Evolutionary conservation across 2,888 invertebrate genomes (phyloP).

Genomic region (Acronicta leporina): DNA sequence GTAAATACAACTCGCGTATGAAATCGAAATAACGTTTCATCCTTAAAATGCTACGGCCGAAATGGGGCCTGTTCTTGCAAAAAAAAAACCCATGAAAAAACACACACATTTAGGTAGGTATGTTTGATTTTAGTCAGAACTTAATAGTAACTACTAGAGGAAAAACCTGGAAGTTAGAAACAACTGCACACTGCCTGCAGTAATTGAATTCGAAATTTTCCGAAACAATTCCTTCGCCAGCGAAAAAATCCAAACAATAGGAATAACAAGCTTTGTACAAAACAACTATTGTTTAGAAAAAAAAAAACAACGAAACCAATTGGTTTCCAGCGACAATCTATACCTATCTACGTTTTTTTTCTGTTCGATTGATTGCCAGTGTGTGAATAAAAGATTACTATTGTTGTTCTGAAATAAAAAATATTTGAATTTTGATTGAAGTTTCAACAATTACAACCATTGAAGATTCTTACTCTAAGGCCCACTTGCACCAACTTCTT

Average conservation of each 20-base stretch:
- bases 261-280: not conserved
- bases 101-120: too few relatives aligned
- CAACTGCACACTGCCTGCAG: not conserved
- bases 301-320: slow-evolving; percentile 2
- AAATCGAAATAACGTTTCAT: too few relatives aligned
- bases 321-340: slow-evolving; percentile 15
- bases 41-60: too few relatives aligned
- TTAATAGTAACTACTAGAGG: too few relatives aligned
- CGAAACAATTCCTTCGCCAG: not conserved
- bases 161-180: not conserved
- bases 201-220: not conserved
- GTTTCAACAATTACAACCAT: too few relatives aligned
- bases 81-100: too few relatives aligned
- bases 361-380: slow-evolving; percentile 26
- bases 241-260: not conserved
- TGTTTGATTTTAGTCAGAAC: too few relatives aligned
- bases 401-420: too few relatives aligned
- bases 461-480: too few relatives aligned
- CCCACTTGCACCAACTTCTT: too few relatives aligned
- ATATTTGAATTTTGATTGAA: slow-evolving; percentile 36
- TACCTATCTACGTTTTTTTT: slow-evolving; percentile 4
- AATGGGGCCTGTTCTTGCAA: too few relatives aligned
- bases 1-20: too few relatives aligned
- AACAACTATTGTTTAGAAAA: not conserved
- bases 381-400: slow-evolving; percentile 21